A percentile compares a stretch with the other conserved stretches of the same genome.
Conservation (phyloP, 2,113 vertebrate genomes). For the Lepus americanus region DNA sequence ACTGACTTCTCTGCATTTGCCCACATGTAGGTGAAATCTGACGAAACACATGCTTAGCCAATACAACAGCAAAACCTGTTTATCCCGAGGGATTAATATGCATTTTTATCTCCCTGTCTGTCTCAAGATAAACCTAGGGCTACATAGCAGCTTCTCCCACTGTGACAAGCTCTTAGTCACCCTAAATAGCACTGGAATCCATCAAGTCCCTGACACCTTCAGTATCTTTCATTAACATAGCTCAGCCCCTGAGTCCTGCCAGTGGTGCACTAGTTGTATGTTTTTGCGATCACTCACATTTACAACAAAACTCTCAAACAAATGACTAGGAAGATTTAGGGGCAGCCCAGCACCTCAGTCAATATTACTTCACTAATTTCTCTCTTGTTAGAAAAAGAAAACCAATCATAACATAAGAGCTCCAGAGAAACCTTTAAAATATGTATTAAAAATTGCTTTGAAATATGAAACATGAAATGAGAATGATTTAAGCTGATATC, state of each 20-base stretch:
- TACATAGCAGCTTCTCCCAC: background rate
- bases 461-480: conserved; percentile 66
- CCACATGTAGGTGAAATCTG: conserved; percentile 28
- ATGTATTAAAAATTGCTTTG: conserved; percentile 56
- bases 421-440: conserved; percentile 67
- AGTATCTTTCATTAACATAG: conserved; percentile 21
- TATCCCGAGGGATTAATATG: conserved; percentile 49
- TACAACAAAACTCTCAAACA: conserved; percentile 21
- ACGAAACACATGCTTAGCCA: conserved; percentile 54
- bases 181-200: background rate
- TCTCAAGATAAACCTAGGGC: conserved; percentile 63
- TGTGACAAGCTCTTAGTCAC: conserved; percentile 16
- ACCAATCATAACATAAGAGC: conserved; percentile 45
- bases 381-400: conserved; percentile 47
- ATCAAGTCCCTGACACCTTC: conserved; percentile 38
- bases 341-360: background rate
- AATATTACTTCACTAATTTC: conserved; percentile 31
- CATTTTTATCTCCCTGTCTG: conserved; percentile 61
- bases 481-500: conserved; percentile 66
- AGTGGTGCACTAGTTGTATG: background rate
- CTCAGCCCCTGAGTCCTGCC: background rate
- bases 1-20: conserved; percentile 4
- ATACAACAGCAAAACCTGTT: background rate
- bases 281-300: conserved; percentile 10
- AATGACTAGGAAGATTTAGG: background rate